These are phyloP conservation scores for Siderastrea radians DNA, from an alignment of 92 coral and sea anemone species.

Conservation along the genomic window DNA sequence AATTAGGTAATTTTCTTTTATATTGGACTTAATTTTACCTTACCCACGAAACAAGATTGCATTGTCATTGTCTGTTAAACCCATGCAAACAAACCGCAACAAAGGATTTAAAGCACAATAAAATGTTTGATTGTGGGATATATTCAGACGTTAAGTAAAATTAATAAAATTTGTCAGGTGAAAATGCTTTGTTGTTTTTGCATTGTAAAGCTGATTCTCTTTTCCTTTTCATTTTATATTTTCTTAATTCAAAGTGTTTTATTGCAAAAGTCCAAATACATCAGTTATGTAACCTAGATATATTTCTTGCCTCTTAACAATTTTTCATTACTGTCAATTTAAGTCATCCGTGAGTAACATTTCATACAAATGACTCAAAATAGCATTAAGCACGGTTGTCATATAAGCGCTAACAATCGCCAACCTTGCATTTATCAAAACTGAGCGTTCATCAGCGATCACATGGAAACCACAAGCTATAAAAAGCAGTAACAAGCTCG, in stretches of 20 bases:
- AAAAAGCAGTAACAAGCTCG: too few relatives aligned
- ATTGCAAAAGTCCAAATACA: not conserved
- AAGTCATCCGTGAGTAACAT: not conserved
- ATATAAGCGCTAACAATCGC: not conserved
- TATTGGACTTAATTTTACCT: not conserved
- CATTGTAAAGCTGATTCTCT: not conserved
- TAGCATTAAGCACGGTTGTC: not conserved
- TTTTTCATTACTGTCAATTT: not conserved
- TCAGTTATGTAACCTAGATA: not conserved
- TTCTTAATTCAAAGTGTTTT: not conserved
- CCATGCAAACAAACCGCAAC: not conserved
- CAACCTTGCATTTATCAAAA: too few relatives aligned
- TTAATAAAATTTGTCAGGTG: not conserved
- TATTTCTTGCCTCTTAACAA: not conserved
- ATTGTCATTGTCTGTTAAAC: not conserved
- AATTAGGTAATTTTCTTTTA: too few relatives aligned
- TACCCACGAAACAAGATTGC: not conserved
- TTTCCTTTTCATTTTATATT: not conserved
- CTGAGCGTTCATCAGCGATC: too few relatives aligned
- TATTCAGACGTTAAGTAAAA: not conserved
- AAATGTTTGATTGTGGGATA: not conserved
- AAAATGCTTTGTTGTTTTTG: not conserved
- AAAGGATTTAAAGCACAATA: not conserved
- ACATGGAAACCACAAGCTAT: too few relatives aligned
- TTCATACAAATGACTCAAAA: not conserved